Base-by-base conservation (phyloP, 2,888 invertebrate genomes). In the Mechanitis messenoides region DNA sequence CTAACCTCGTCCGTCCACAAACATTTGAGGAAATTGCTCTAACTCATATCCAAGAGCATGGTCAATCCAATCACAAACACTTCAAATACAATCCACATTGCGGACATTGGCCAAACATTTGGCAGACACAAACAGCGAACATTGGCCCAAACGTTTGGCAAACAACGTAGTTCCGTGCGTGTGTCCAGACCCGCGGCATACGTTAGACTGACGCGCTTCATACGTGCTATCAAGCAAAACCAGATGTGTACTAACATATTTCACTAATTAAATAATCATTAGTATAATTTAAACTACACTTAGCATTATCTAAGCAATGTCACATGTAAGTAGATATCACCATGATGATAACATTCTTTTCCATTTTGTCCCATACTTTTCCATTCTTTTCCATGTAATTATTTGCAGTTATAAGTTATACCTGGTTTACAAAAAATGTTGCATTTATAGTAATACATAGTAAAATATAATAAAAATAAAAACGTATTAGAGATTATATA, bases 1-100 rank as follows among this genome's bases (percentile, higher is more conserved):
- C 87, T 75, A 77, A 88, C 88, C 88, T 83, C 85, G 79, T 69
- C 88, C 88, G 84, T 88, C 88, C 77, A 88, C 76, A 81, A 85
- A 87, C 88, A 88, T 87, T 82, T 78, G 82, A 72, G 75, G 71
- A 73, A 74, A 72, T 75, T 73, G 74, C 75, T 78, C 80, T 80
- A 84, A 74, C 85, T 83, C 79, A 83, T 82, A 72, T 76, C 77
- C 74, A 72, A 72, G 75, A 75, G 74, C 78, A 76, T 77, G 70
- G 74, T 79, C 74, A 77, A 76, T 76, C 77, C 84, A 78, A 80
- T 73, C 79, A 74, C 74, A 68, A 80, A 70, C 85, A 87, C 84
- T 78, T 75, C 83, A 85, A 83, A 71, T 72, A 72, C 67, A 71
- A 74, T 74, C 78, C 75, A 81, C 86, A 87, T 86, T 74, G 70